phyloP scores from a whole-genome alignment of 2,113 vertebrate genomes.

The Sminthopsis crassicaudata region DNA sequence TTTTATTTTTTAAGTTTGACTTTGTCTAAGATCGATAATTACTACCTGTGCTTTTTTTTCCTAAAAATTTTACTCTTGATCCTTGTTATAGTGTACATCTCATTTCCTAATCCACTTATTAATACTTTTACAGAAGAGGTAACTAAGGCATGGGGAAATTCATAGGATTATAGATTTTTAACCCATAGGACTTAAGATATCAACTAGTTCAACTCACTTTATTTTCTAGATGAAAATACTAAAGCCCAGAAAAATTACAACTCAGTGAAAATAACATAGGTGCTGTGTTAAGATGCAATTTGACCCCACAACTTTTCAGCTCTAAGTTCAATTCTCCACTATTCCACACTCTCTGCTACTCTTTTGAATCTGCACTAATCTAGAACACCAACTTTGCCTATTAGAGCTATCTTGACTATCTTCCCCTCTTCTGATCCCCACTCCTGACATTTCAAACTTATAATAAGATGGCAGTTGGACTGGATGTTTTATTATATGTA shows the following conservation, averaged over 20 bases:
- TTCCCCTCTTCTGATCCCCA: background rate
- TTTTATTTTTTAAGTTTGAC: no score
- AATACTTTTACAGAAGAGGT: background rate
- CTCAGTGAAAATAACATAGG: background rate
- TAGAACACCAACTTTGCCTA: background rate
- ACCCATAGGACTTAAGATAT: background rate
- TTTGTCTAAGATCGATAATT: no score
- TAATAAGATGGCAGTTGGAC: background rate
- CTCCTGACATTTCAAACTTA: slow-evolving; percentile 4
- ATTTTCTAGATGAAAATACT: background rate
- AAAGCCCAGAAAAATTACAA: background rate
- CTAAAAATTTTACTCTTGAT: no score
- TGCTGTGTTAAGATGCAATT: background rate
- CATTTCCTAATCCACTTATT: background rate
- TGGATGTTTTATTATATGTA: slow-evolving; percentile 1
- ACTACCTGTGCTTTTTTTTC: no score
- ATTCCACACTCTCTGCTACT: background rate
- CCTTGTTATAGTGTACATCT: no score
- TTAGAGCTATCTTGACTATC: background rate
- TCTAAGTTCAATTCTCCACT: background rate
- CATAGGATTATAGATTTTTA: background rate
- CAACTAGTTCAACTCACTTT: background rate
- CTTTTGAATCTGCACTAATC: background rate
- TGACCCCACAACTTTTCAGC: background rate
- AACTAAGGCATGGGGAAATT: background rate